Evolutionary conservation across 2,797 vertebrate species (phyloP), one percentile per base, ranked within the genome.

Genomic region (Molossus alvarezi): DNA sequence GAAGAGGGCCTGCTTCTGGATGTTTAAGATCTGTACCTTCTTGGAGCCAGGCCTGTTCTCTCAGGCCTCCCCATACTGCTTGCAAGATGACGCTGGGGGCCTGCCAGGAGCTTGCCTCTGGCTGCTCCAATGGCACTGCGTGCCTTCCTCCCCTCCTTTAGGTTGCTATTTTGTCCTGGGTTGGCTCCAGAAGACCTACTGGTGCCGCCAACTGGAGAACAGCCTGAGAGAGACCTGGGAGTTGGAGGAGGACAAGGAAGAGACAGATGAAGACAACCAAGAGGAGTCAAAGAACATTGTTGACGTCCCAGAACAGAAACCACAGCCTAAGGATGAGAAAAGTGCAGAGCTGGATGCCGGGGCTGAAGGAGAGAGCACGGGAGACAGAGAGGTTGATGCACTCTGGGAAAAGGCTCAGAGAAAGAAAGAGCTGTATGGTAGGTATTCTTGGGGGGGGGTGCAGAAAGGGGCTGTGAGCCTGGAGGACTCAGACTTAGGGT

Each of bases 141-240:
- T 71, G 21, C 14, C 91, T 93, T 55, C 8, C 90, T 14, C 57
- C 18, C 69, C 90, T 82, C 80, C n/a, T 18, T 80, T 87, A 99
- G 99, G 99, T 6, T 99, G 99, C 60, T 98, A 99, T 80, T 99
- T 99, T 96, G 99, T 99, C 27, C 98, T 99, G 96, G 98, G 99
- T 45, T 99, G 99, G 99, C 99, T 99, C 18, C 99, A 99, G 95
- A 99, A 99, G 95, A 99, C 99, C 0, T 99, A 99, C 97, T 99
- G 99, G 99, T 99, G 98, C 97, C 99, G 99, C 65, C 99, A 99
- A 95, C 90, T 99, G 94, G 99, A 99, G 62, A 99, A 98, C 57
- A 99, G 96, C 21, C 92, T 99, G 8, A 97, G 97, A 72, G 99
- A 98, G n/a, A 97, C 98, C 96, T 99, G 99, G 99, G 98, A 98